phyloP scores from a whole-genome alignment of 2,113 vertebrate species.

The Pavo muticus region DNA sequence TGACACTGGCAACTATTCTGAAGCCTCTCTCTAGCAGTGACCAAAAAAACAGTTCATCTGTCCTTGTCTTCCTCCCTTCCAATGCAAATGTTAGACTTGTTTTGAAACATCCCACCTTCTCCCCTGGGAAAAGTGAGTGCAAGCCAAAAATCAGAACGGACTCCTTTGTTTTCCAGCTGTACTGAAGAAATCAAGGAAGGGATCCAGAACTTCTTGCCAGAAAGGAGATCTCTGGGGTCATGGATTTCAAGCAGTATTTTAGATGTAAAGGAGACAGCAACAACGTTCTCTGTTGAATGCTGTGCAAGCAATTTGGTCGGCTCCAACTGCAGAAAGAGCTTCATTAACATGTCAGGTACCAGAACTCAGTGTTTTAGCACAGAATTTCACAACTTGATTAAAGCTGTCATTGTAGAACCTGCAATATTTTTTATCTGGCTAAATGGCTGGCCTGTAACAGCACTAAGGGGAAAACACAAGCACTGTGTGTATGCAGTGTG shows the following conservation, averaged over 20 bases:
- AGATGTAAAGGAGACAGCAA: background rate
- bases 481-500: background rate
- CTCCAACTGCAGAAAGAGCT: conserved; percentile 74
- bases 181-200: conserved; percentile 77
- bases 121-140: background rate
- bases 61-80: background rate
- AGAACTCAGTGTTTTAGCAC: background rate
- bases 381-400: background rate
- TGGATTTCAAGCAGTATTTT: conserved; percentile 79
- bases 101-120: background rate
- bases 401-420: background rate
- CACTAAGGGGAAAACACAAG: background rate
- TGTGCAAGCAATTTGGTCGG: conserved; percentile 81
- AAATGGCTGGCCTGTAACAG: background rate
- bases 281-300: conserved; percentile 71
- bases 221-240: conserved; percentile 70
- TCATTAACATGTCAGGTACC: conserved; percentile 73
- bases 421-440: background rate
- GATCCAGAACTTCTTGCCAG: conserved; percentile 56
- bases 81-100: background rate
- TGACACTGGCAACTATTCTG: background rate
- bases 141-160: background rate
- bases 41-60: background rate
- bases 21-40: background rate
- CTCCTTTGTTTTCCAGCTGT: conserved; percentile 73